Percentiles rank a stretch among this genome's conserved stretches.
These are phyloP conservation scores for Molossus molossus DNA, from an alignment of 2,797 vertebrate species.

Conservation along the genomic window DNA sequence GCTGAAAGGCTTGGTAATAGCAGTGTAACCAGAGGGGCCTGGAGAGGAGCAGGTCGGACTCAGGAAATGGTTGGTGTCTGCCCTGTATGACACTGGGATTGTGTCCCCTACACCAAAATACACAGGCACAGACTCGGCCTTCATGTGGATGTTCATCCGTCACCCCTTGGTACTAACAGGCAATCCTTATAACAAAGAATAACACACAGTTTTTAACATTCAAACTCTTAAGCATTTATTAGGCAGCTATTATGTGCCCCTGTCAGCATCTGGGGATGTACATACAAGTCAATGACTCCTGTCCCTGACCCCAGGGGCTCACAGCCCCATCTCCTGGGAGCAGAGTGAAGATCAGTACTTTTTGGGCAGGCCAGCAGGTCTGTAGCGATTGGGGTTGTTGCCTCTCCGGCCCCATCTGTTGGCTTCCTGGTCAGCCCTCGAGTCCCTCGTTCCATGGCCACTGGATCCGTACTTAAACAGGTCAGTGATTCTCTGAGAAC, in stretches of 20 bases:
- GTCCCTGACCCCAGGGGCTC: too few relatives aligned
- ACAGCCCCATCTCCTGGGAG: background rate
- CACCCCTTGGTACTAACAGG: background rate
- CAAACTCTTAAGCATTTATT: conserved; percentile 53
- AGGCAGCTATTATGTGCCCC: background rate
- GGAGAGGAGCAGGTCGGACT: background rate
- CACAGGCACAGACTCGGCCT: accelerated
- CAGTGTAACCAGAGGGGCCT: background rate
- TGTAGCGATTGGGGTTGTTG: conserved; percentile 88
- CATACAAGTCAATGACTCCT: background rate
- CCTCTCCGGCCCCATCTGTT: conserved; percentile 85
- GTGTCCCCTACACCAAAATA: background rate
- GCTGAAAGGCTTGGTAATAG: background rate
- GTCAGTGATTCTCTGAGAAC: background rate
- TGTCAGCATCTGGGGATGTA: background rate
- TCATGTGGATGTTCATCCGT: background rate
- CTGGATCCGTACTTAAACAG: accelerated
- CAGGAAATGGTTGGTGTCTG: background rate
- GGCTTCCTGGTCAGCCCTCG: conserved; percentile 85
- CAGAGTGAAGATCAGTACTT: conserved; percentile 84
- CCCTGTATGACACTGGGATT: background rate
- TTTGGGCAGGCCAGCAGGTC: conserved; percentile 59
- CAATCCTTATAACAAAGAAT: background rate
- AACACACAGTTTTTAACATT: background rate
- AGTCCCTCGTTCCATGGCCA: conserved; percentile 77